Conservation (phyloP, 2,113 vertebrate genomes). For the Australoheros scitulus region DNA sequence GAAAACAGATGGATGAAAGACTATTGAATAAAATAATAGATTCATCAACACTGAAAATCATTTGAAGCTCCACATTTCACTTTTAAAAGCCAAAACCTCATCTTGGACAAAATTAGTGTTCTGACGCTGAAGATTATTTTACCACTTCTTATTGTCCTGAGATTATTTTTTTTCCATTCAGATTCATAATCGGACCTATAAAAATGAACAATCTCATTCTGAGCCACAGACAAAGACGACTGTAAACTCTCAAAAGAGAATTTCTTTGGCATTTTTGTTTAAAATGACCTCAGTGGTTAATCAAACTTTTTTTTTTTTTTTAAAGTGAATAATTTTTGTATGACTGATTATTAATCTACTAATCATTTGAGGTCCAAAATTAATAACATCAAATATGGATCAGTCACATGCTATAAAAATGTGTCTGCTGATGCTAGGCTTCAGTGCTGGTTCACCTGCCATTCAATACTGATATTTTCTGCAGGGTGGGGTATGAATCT, state of each 20-base stretch:
- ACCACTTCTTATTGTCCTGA: no score
- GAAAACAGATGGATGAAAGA: no score
- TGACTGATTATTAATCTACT: neutral
- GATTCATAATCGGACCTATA: no score
- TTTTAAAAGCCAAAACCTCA: neutral
- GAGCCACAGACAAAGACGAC: neutral
- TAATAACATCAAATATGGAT: neutral
- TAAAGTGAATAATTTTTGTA: neutral
- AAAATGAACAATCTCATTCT: neutral
- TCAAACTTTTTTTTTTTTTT: neutral
- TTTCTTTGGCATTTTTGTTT: neutral
- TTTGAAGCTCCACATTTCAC: no score
- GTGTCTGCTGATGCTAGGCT: constrained; percentile 2
- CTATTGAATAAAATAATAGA: no score
- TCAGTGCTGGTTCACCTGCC: constrained; percentile 15
- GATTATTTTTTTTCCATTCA: no score
- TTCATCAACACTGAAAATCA: no score
- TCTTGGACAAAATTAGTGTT: no score
- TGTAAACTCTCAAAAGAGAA: neutral
- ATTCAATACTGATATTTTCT: constrained; percentile 28
- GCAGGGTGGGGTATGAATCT: constrained; percentile 11
- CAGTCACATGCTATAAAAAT: neutral
- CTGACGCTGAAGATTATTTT: no score
- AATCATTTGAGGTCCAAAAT: neutral
- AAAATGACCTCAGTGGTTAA: neutral